Base-by-base conservation (phyloP, 1,140 invertebrate genomes). In the Tetramorium alpestre region DNA sequence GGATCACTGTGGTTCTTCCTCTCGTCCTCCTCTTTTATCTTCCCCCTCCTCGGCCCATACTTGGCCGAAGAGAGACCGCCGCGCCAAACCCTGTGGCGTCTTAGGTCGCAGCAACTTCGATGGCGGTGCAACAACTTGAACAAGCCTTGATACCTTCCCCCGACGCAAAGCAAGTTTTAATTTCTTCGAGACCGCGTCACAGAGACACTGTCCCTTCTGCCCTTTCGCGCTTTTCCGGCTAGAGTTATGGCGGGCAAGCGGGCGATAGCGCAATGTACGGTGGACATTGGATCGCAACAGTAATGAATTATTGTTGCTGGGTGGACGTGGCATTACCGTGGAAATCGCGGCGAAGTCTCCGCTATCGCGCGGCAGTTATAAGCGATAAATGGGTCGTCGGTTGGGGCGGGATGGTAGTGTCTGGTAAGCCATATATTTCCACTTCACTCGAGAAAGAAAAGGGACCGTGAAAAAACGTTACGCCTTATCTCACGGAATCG, bases 51-150 rank as follows among this genome's bases (percentile, higher is more conserved):
- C 41, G 38, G 10, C 49, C 13, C 65, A 51, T 25, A 44, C 73
- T 84, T 58, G 88, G 64, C 77, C 69, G 69, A 82, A 81, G 81
- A 69, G 85, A 86, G 87, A 86, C 73, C 87, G 70, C 58, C 47
- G 67, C 86, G 70, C 70, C 62, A 41, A 41, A n/a, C 62, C 60
- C 75, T 62, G 75, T n/a, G 75, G 84, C 84, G 44, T 13, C 56
- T 82, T 56, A 38, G 80, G 80, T 56, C 41, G 69, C 54, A 16
- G 49, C 82, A 86, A 89, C 82, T 89, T 89, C 76, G 87, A 89
- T 86, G 60, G 69, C 28, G 82, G n/a, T 22, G 75, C 75, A 89
- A 75, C 88, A 67, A 75, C 87, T 88, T 16, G 28, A 25, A 75
- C 41, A 69, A 86, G 78, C 47, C 56, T 51, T 82, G 60, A 73